A percentile compares a stretch with the other conserved stretches of the same genome.
Conservation (phyloP, 2,113 vertebrate genomes). For the Gnathochromis pfefferi region DNA sequence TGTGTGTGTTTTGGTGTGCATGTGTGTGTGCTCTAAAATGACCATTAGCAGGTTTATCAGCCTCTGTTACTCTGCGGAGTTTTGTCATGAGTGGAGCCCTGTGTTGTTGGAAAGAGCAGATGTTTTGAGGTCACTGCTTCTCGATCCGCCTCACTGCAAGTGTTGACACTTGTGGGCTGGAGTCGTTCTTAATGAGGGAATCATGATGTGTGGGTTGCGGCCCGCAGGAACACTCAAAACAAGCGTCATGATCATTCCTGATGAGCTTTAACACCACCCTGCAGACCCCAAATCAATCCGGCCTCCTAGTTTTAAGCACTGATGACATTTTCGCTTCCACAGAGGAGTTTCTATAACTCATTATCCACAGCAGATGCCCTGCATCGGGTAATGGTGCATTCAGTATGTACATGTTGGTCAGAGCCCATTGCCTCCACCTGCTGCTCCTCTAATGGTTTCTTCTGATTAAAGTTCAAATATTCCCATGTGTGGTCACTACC, state of each 20-base stretch:
- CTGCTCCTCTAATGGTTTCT: constrained; percentile 64
- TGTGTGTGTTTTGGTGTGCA: not conserved
- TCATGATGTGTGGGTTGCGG: constrained; percentile 18
- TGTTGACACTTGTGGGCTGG: constrained; percentile 35
- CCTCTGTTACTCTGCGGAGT: not conserved
- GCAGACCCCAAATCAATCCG: not conserved
- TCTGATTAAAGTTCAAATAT: constrained; percentile 73
- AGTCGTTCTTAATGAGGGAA: constrained; percentile 29
- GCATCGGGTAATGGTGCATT: not conserved
- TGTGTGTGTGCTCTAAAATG: not conserved
- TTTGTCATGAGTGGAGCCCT: not conserved
- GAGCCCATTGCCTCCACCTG: constrained; percentile 27
- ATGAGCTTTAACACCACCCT: not conserved
- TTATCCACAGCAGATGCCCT: not conserved
- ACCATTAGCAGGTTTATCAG: not conserved
- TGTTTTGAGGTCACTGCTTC: constrained; percentile 45
- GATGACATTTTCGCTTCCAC: fast-evolving
- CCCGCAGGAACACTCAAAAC: not conserved
- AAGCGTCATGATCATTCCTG: not conserved
- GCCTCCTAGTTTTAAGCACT: not conserved
- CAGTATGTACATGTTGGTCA: not conserved
- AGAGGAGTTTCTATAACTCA: not conserved
- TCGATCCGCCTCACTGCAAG: not conserved
- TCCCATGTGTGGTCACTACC: constrained; percentile 76
- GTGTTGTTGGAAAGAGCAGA: constrained; percentile 36